These are phyloP conservation scores for Trichacis sp. DNA, from an alignment of 2,888 invertebrate species.

Conservation along the genomic window DNA sequence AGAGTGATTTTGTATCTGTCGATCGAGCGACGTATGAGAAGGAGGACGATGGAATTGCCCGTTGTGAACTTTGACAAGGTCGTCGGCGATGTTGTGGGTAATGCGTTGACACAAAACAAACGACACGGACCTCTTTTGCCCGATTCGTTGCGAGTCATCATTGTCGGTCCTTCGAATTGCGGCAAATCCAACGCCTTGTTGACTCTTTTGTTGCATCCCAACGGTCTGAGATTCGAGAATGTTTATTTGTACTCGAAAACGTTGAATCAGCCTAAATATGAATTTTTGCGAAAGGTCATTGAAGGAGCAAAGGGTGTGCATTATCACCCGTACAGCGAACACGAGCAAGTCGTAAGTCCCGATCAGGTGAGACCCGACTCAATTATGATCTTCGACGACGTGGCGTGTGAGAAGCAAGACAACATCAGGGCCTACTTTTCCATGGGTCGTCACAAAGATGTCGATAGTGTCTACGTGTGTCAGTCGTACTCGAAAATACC, in stretches of 20 bases:
- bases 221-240: slow-evolving; percentile 61
- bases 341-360: too few species aligned
- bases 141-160: slow-evolving; percentile 39
- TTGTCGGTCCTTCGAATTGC: slow-evolving; percentile 59
- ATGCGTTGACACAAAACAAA: too few species aligned
- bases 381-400: too few species aligned
- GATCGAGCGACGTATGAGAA: too few species aligned
- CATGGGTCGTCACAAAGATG: slow-evolving; percentile 41
- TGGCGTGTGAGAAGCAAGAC: too few species aligned
- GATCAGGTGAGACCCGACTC: too few species aligned
- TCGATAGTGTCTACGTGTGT: slow-evolving; percentile 34
- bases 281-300: slow-evolving; percentile 45
- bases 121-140: slow-evolving; percentile 37
- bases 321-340: slow-evolving; percentile 10
- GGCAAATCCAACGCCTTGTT: slow-evolving; percentile 62
- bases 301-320: slow-evolving; percentile 27
- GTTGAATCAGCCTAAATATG: slow-evolving; percentile 53
- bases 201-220: slow-evolving; percentile 52
- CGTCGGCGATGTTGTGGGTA: too few species aligned
- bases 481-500: slow-evolving; percentile 41
- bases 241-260: slow-evolving; percentile 58
- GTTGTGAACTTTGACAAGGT: slow-evolving; percentile 18
- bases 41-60: too few species aligned
- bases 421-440: too few species aligned
- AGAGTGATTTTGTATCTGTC: too few species aligned